These are phyloP conservation scores for Thryonomys swinderianus DNA, from an alignment of 2,113 vertebrate genomes.

Conservation along the genomic window DNA sequence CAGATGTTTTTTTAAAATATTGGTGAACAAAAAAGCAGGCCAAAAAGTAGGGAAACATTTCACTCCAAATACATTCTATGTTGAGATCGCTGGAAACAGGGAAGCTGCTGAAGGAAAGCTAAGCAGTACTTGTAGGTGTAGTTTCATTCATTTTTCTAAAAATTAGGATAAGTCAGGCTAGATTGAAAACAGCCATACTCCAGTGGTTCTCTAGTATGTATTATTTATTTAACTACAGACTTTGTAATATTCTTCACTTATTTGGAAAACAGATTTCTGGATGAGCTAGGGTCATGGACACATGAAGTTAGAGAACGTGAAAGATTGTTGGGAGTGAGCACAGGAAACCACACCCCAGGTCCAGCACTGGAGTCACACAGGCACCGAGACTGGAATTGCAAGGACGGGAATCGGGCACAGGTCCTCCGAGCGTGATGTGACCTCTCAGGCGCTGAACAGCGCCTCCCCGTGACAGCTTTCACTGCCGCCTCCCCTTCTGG, in stretches of 20 bases:
- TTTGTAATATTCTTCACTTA: neutral
- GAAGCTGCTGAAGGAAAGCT: neutral
- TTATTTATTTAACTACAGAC: neutral
- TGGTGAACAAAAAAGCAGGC: slow-evolving; percentile 45
- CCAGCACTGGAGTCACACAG: no score
- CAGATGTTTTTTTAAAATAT: slow-evolving; percentile 61
- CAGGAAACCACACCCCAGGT: neutral
- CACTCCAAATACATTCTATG: neutral
- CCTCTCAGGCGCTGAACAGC: neutral
- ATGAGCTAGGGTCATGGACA: neutral
- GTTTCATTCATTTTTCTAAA: neutral
- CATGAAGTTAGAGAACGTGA: neutral
- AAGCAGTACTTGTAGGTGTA: neutral
- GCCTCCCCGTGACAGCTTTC: neutral
- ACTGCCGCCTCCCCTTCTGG: neutral
- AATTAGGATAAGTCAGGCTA: neutral
- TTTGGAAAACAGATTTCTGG: neutral
- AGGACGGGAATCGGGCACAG: neutral
- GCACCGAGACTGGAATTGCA: neutral
- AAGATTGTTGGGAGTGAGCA: neutral
- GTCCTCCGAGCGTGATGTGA: neutral
- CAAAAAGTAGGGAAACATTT: neutral
- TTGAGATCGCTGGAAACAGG: neutral
- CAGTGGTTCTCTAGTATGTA: neutral
- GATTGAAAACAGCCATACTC: neutral